phyloP scores from a whole-genome alignment of 2,888 invertebrate genomes.

The Phaedon cochleariae region DNA sequence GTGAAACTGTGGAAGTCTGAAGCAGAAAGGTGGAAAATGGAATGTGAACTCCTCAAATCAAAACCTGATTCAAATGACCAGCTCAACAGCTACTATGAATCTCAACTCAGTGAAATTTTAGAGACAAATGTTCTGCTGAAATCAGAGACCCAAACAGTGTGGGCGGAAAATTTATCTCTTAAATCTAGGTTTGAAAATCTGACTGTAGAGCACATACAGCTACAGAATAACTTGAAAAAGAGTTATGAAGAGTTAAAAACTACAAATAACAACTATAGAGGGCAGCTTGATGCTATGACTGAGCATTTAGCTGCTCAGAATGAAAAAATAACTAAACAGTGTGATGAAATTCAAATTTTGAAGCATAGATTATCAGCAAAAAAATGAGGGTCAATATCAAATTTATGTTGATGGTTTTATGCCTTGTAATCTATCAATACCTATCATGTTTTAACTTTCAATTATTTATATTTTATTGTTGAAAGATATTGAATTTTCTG shows the following conservation, averaged over 20 bases:
- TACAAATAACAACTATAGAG: slow-evolving; percentile 72
- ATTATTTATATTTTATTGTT: not conserved
- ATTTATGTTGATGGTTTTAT: not conserved
- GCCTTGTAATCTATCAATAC: no score
- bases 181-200: slow-evolving; percentile 64
- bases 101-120: slow-evolving; percentile 54
- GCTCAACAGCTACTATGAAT: slow-evolving; percentile 57
- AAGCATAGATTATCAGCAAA: slow-evolving; percentile 65
- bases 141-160: slow-evolving; percentile 55
- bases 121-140: slow-evolving; percentile 53
- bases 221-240: slow-evolving; percentile 66
- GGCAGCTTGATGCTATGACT: slow-evolving; percentile 78
- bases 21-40: slow-evolving; percentile 76
- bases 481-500: not conserved
- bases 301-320: slow-evolving; percentile 81
- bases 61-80: slow-evolving; percentile 56
- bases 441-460: no score
- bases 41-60: slow-evolving; percentile 70
- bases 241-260: slow-evolving; percentile 74
- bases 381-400: slow-evolving; percentile 41
- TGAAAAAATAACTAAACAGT: slow-evolving; percentile 84
- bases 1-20: slow-evolving; percentile 67
- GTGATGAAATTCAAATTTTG: slow-evolving; percentile 79
- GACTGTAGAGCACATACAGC: slow-evolving; percentile 62
- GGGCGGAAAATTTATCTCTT: slow-evolving; percentile 60